Evolutionary conservation across 2,113 vertebrate species (phyloP), one percentile per base, ranked within the genome.

Genomic region (Neogobius melanostomus): DNA sequence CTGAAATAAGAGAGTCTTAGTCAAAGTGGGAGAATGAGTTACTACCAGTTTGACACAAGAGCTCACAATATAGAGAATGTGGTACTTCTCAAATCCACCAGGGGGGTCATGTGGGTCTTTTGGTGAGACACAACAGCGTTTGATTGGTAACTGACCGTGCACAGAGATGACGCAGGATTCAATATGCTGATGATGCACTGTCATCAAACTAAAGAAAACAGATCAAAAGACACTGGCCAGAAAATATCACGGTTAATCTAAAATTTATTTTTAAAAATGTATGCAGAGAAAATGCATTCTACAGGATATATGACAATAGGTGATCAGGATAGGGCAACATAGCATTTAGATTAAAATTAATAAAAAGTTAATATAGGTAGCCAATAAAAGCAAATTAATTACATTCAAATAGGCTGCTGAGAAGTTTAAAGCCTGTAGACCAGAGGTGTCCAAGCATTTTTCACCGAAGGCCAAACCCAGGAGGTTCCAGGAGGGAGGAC

Each of bases 1-100:
- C 77, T 87, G 84, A 90, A 89, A 88, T 85, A 66, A 83, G 80
- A 83, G 82, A 75, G 54, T 63, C 42, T 36, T 61, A 52, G 68
- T 66, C 43, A 66, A 63, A 48, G 36, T 28, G 69, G 17, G 69
- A 69, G 69, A 68, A 67, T 68, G 11, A 72, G 59, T 65, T 72
- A 21, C 52, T 17, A 15, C 15, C 68, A 61, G 66, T 47, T 15
- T 56, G 53, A n/a, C 21, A 28, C 7, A 56, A 4, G 48, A 44
- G 70, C 68, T 59, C 57, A 78, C 75, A 57, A 85, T 79, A 83
- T 0, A 64, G 71, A 70, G 64, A 12, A 76, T 75, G 82, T 57
- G 84, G 75, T 47, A 75, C 69, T 71, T 79, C 70, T 77, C 66
- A 80, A 51, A 85, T 69, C 76, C 59, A 54, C 77, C 8, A n/a